Percentiles rank a stretch among this genome's conserved stretches.
Evolutionary conservation across 2,797 vertebrate genomes (phyloP).

Genomic region (Pampus argenteus): DNA sequence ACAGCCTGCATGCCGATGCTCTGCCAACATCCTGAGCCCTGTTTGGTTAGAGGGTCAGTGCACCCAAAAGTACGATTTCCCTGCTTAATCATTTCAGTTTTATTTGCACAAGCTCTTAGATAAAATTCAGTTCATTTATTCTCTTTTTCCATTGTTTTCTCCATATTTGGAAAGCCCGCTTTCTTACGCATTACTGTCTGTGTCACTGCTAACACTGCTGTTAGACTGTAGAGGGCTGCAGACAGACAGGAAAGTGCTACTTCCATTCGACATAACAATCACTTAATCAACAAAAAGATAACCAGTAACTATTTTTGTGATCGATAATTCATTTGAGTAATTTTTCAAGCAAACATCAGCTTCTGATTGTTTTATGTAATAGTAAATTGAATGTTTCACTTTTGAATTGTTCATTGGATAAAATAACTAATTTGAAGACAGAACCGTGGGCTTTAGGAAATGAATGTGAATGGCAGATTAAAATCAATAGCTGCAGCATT

Average conservation of each 20-base stretch:
- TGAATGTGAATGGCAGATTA: background rate
- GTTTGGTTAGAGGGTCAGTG: conserved; percentile 22
- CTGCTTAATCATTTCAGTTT: background rate
- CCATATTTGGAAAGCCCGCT: background rate
- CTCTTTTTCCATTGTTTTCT: background rate
- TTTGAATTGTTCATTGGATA: background rate
- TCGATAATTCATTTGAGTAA: too few species aligned
- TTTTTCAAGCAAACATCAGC: too few species aligned
- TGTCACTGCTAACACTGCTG: background rate
- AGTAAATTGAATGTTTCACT: too few species aligned
- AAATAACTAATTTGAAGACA: background rate
- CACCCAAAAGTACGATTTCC: background rate
- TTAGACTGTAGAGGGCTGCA: background rate
- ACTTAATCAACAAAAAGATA: too few species aligned
- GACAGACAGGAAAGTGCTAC: background rate
- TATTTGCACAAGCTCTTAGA: background rate
- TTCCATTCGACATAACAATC: too few species aligned
- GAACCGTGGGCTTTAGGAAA: too few species aligned
- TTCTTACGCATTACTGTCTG: background rate
- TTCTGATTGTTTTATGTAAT: too few species aligned
- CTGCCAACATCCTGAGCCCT: conserved; percentile 41
- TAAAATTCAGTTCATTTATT: background rate
- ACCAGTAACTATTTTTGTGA: too few species aligned
- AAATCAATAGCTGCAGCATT: background rate
- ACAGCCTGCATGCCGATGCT: conserved; percentile 36